Percentiles rank a stretch among this genome's conserved stretches.
phyloP scores from a whole-genome alignment of 2,888 invertebrate species.

The Eupithecia exiguata region DNA sequence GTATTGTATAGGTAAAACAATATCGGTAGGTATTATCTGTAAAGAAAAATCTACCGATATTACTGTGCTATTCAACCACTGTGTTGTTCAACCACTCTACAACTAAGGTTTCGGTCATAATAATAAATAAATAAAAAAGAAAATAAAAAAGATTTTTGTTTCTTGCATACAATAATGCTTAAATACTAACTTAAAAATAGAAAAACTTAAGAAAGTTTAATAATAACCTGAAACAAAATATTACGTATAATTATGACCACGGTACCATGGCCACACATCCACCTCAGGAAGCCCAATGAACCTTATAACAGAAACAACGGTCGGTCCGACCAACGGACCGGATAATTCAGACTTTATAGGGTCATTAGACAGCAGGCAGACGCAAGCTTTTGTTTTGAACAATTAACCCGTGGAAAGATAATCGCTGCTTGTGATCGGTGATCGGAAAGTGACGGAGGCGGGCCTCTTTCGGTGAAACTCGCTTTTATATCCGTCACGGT shows the following conservation, averaged over 20 bases:
- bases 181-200: too few species aligned
- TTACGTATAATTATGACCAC: background rate
- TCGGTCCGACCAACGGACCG: constrained; percentile 68
- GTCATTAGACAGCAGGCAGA: constrained; percentile 72
- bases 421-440: constrained; percentile 65
- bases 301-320: constrained; percentile 59
- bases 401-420: constrained; percentile 78
- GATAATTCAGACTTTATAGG: constrained; percentile 77
- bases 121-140: background rate
- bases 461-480: background rate
- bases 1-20: background rate
- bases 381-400: constrained; percentile 71
- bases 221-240: background rate
- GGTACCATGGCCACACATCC: background rate
- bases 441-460: background rate
- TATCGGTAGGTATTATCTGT: too few species aligned
- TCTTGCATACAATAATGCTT: too few species aligned
- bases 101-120: background rate
- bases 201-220: too few species aligned
- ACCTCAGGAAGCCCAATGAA: constrained; percentile 54
- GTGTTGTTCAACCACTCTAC: too few species aligned
- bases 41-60: too few species aligned
- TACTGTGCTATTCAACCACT: background rate
- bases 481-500: background rate
- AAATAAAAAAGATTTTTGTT: too few species aligned